These are phyloP conservation scores for Eolophus roseicapilla DNA, from an alignment of 2,113 vertebrate genomes.

Conservation along the genomic window DNA sequence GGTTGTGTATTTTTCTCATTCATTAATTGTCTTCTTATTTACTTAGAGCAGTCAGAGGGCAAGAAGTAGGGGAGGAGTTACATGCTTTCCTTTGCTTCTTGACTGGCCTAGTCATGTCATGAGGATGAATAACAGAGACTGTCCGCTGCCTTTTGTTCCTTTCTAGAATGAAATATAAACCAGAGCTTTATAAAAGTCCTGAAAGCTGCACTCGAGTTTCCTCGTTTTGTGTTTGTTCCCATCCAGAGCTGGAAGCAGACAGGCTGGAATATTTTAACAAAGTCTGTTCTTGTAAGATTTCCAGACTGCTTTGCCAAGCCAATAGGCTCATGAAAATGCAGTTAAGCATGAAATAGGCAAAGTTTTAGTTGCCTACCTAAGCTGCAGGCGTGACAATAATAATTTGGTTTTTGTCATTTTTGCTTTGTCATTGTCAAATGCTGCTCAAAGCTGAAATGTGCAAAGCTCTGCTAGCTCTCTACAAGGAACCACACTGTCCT, in stretches of 20 bases:
- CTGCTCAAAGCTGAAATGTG: slow-evolving; percentile 10
- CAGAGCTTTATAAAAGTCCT: slow-evolving; percentile 34
- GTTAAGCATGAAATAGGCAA: slow-evolving; percentile 45
- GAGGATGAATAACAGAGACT: slow-evolving; percentile 47
- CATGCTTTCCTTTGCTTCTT: neutral
- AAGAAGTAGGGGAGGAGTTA: slow-evolving; percentile 10
- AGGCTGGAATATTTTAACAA: slow-evolving; percentile 31
- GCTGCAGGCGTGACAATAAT: neutral
- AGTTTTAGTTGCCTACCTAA: slow-evolving; percentile 48
- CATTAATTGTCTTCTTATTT: neutral
- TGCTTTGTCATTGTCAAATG: slow-evolving; percentile 45
- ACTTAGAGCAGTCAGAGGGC: neutral
- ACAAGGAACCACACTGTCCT: neutral
- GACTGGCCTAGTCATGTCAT: slow-evolving; percentile 10
- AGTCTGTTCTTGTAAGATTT: slow-evolving; percentile 51
- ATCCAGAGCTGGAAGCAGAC: slow-evolving; percentile 28
- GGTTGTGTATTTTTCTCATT: neutral
- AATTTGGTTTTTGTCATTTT: neutral
- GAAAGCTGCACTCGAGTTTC: slow-evolving; percentile 2
- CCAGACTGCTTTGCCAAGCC: slow-evolving; percentile 40
- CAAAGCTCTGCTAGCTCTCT: neutral
- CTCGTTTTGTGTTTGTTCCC: slow-evolving; percentile 14
- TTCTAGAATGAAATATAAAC: slow-evolving; percentile 35
- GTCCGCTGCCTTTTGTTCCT: slow-evolving; percentile 29
- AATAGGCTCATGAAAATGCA: slow-evolving; percentile 36